Conservation (phyloP, 2,797 vertebrate genomes). For the Cossypha caffra region DNA sequence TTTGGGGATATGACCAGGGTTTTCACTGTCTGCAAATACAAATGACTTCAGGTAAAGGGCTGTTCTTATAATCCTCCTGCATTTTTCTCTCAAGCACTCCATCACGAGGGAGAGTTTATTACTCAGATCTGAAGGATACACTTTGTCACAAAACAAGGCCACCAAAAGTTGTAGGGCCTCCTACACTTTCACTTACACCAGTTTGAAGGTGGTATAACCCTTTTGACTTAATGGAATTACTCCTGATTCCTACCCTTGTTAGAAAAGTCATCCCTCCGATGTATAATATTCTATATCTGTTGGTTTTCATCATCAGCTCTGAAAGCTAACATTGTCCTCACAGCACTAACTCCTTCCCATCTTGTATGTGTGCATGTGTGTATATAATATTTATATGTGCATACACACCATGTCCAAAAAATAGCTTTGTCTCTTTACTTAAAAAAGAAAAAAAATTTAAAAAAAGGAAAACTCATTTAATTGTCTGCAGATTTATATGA, state of each 20-base stretch:
- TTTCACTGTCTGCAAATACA: constrained; percentile 57
- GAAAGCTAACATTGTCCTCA: constrained; percentile 69
- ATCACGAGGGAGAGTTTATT: constrained; percentile 27
- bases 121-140: constrained; percentile 59
- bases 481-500: constrained; percentile 67
- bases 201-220: neutral
- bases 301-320: constrained; percentile 70
- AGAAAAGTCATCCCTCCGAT: constrained; percentile 3
- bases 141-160: constrained; percentile 66
- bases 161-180: constrained; percentile 44
- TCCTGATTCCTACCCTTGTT: constrained; percentile 41
- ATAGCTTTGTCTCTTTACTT: constrained; percentile 62
- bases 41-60: constrained; percentile 62
- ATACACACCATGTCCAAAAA: constrained; percentile 66
- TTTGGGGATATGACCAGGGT: constrained; percentile 65
- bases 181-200: neutral
- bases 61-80: constrained; percentile 36
- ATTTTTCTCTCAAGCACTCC: constrained; percentile 53
- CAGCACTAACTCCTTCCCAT: constrained; percentile 67
- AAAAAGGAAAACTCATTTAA: constrained; percentile 63
- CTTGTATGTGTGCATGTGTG: constrained; percentile 65
- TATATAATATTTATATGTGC: constrained; percentile 73
- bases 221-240: constrained; percentile 28
- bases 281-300: constrained; percentile 59
- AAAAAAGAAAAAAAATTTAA: neutral